Conservation (phyloP, 2,113 vertebrate species). For the Willisornis vidua region DNA sequence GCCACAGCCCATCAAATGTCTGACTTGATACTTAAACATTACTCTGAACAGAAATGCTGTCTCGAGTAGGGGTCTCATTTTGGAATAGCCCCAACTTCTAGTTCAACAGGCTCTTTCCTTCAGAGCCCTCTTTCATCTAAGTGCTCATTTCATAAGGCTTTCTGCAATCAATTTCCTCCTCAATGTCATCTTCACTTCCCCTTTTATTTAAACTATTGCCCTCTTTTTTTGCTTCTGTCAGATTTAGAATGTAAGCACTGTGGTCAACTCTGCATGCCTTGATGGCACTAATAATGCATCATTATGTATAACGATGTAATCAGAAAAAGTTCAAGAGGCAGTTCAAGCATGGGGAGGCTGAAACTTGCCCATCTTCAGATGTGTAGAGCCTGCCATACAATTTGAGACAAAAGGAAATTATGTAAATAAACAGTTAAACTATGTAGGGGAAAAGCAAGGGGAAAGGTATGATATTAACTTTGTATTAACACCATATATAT, state of each 20-base stretch:
- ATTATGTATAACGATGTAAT: conserved; percentile 59
- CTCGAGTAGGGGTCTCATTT: not conserved
- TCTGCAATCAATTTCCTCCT: conserved; percentile 60
- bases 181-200: conserved; percentile 42
- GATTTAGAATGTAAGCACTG: conserved; percentile 23
- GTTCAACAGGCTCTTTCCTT: not conserved
- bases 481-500: not conserved
- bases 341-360: conserved; percentile 31
- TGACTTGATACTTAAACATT: not conserved
- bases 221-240: conserved; percentile 46
- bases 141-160: conserved; percentile 40
- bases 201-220: conserved; percentile 57
- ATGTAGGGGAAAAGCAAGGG: not conserved
- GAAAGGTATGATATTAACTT: not conserved
- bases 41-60: not conserved
- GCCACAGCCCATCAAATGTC: not conserved
- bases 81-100: not conserved
- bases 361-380: conserved; percentile 20
- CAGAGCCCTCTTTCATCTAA: conserved; percentile 31
- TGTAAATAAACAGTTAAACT: conserved; percentile 42
- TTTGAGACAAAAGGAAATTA: not conserved
- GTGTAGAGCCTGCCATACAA: not conserved
- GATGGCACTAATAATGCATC: conserved; percentile 55
- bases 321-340: conserved; percentile 62
- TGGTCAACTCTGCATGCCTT: conserved; percentile 33